Conservation (phyloP, 2,888 invertebrate species). For the Orthonevra nobilis region DNA sequence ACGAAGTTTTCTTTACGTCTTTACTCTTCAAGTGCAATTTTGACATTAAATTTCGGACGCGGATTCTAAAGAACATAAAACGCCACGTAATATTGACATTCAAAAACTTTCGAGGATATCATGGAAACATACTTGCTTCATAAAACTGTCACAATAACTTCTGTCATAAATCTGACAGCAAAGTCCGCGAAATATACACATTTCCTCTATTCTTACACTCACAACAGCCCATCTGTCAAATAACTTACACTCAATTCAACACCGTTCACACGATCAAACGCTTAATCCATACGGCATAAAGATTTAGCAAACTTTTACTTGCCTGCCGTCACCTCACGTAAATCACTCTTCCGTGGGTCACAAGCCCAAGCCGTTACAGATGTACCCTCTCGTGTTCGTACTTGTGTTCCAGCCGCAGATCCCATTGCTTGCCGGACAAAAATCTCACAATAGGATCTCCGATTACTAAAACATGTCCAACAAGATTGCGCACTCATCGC, state of each 20-base stretch:
- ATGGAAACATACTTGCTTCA: too few species aligned
- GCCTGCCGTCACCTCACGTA: conserved; percentile 14
- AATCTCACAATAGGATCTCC: conserved; percentile 51
- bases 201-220: neutral
- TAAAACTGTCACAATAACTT: too few species aligned
- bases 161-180: too few species aligned
- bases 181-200: too few species aligned
- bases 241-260: conserved; percentile 4
- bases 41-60: too few species aligned
- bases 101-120: too few species aligned
- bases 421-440: conserved; percentile 4
- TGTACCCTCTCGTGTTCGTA: conserved; percentile 9
- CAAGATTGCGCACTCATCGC: conserved; percentile 34
- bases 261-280: neutral
- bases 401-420: too few species aligned
- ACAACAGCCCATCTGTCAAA: neutral
- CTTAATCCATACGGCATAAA: neutral
- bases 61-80: too few species aligned
- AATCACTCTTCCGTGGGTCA: conserved; percentile 22
- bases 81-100: too few species aligned
- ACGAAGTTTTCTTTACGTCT: too few species aligned
- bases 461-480: conserved; percentile 62
- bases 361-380: conserved; percentile 5
- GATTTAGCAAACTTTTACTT: conserved; percentile 40
- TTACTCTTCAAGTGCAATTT: too few species aligned